Evolutionary conservation across 2,797 vertebrate genomes (phyloP), one percentile per base, ranked within the genome.

Genomic region (Gambelia wislizenii): DNA sequence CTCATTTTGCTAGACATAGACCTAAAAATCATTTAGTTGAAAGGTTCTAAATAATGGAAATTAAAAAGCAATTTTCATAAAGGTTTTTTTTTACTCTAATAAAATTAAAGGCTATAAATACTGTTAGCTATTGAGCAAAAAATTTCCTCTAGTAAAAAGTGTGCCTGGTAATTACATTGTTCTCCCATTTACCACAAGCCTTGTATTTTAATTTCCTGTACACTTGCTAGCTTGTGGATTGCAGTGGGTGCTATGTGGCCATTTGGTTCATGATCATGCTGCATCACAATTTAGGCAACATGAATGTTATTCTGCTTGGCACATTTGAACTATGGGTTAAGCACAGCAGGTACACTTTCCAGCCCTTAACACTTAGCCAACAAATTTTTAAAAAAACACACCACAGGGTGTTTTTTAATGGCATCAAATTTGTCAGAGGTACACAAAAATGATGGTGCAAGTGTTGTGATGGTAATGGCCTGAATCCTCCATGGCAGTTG

Each of bases 201-300:
- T 74, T 81, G 36, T 25, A 83, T 54, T 80, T 92, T 70, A 69
- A 85, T 80, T 91, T 92, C 91, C 87, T 2, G 36, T 76, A 78
- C 87, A 84, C 88, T 89, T 75, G 78, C 47, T 70, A 25, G 30
- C 91, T 90, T 89, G 49, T 90, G 56, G 86, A 83, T 87, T 79
- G 79, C 86, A 74, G 69, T 0, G 20, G 20, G 77, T 86, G 61
- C 78, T 86, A 27, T 18, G 78, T 1, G 0, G 25, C 33, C 79
- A 85, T 22, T 86, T 78, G 56, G 9, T 49, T 91, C 85, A 20
- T 70, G 18, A 14, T 69, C 85, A 93, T 81, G 39, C 67, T 0
- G 69, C 20, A 12, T 39, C 30, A 82, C 70, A 87, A 90, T 81
- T 87, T 83, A 89, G 69, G 1, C 47, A 36, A 27, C 22, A 33